Conservation (phyloP, 2,888 invertebrate species). For the Eueremaeus valkanovi region DNA sequence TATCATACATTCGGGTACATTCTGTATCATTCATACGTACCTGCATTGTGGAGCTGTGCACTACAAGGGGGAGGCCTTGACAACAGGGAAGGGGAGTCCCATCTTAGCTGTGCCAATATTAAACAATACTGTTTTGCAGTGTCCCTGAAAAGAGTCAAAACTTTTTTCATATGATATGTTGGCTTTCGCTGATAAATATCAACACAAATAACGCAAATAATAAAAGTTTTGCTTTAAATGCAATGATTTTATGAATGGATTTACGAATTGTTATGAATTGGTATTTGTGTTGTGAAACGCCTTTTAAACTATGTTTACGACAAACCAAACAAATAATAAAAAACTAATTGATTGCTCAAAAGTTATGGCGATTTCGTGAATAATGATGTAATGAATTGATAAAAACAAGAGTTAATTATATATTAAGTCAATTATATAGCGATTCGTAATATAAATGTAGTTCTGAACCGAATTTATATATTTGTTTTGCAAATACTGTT, state of each 20-base stretch:
- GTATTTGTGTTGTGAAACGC: background rate
- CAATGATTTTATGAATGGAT: constrained; percentile 1
- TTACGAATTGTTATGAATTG: too few relatives aligned
- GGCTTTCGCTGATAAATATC: background rate
- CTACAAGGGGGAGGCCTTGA: background rate
- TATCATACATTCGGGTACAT: too few relatives aligned
- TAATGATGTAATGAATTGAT: constrained; percentile 9
- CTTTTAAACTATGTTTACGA: too few relatives aligned
- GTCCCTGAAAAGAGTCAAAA: background rate
- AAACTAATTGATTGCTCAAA: background rate
- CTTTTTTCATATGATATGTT: background rate
- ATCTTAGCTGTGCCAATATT: background rate
- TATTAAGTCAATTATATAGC: too few relatives aligned
- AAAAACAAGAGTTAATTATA: too few relatives aligned
- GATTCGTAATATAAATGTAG: too few relatives aligned
- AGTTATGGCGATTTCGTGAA: background rate
- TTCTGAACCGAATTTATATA: too few relatives aligned
- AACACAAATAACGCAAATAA: constrained; percentile 1
- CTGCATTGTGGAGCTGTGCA: background rate
- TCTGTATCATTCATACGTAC: too few relatives aligned
- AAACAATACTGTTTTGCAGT: too few relatives aligned
- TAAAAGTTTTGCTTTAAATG: background rate
- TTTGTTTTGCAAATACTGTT: background rate
- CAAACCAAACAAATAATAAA: too few relatives aligned
- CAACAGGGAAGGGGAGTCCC: background rate